Conservation (phyloP, 2,113 vertebrate species). For the Paedocypris sp. region DNA sequence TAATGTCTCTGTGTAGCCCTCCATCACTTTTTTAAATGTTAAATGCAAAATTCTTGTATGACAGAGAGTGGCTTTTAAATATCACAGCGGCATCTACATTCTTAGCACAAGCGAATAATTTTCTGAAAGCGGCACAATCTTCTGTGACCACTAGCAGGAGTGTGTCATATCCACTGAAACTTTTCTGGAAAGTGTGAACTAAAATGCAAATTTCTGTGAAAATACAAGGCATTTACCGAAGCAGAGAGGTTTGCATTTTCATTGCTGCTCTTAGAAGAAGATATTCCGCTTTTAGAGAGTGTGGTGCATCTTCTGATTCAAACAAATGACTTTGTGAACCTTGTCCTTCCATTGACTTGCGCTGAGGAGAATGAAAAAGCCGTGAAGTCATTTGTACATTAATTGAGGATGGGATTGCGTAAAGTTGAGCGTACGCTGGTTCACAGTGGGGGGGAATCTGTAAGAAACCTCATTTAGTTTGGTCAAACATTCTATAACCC, state of each 20-base stretch:
- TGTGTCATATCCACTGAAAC: not conserved
- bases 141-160: constrained; percentile 2
- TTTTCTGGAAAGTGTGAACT: not conserved
- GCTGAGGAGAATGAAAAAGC: not conserved
- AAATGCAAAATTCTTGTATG: not conserved
- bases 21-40: constrained; percentile 7
- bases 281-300: not conserved
- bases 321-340: not conserved
- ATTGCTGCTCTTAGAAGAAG: not conserved
- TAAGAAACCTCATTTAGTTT: constrained; percentile 17
- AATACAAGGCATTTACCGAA: not conserved
- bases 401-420: constrained; percentile 6
- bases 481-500: not conserved
- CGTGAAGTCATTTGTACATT: not conserved
- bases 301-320: not conserved
- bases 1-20: constrained; percentile 1
- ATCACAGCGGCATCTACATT: constrained; percentile 24
- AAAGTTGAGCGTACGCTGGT: not conserved
- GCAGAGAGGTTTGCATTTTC: not conserved
- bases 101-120: constrained; percentile 24
- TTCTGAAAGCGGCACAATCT: constrained; percentile 2
- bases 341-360: not conserved
- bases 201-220: constrained; percentile 3
- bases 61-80: constrained; percentile 16
- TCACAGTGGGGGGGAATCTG: constrained; percentile 17